Evolutionary conservation across 37 sponge, comb jelly and placozoan genomes (phyloP).

Genomic region (Spongilla lacustris): DNA sequence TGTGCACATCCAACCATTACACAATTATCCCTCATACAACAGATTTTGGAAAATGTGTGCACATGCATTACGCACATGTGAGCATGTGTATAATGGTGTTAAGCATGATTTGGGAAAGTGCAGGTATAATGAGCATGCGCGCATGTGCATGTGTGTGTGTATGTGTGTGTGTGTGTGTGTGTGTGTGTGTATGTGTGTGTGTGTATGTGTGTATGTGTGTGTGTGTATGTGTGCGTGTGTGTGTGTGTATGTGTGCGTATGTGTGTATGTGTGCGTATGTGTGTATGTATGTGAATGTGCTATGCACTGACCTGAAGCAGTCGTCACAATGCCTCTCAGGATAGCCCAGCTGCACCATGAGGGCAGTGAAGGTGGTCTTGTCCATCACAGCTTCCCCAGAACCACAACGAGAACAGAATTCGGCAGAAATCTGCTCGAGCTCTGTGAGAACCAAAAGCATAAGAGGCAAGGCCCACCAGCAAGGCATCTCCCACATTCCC

Average conservation of each 20-base stretch:
- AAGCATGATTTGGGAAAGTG: too few relatives aligned
- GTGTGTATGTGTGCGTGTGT: too few relatives aligned
- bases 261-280: neutral
- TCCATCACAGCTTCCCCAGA: conserved; percentile 20
- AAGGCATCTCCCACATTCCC: too few relatives aligned
- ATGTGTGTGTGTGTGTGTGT: too few relatives aligned
- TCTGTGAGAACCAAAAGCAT: too few relatives aligned
- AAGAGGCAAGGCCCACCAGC: too few relatives aligned
- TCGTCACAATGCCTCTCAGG: conserved; percentile 13
- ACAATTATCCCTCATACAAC: too few relatives aligned
- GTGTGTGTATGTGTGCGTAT: neutral
- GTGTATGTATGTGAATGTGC: neutral
- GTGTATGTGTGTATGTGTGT: too few relatives aligned
- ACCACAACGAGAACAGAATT: conserved; percentile 54
- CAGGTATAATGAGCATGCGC: too few relatives aligned
- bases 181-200: too few relatives aligned
- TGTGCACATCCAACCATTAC: neutral
- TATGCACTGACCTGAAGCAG: conserved; percentile 58
- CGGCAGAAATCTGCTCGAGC: conserved; percentile 47
- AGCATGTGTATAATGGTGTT: too few relatives aligned
- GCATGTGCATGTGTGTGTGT: too few relatives aligned
- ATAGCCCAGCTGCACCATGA: conserved; percentile 42
- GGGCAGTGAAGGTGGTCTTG: conserved; percentile 17
- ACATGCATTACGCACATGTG: neutral
- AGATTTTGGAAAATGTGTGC: neutral